These are phyloP conservation scores for Plectrocnemia conspersa DNA, from an alignment of 1,140 invertebrate species.

Conservation along the genomic window DNA sequence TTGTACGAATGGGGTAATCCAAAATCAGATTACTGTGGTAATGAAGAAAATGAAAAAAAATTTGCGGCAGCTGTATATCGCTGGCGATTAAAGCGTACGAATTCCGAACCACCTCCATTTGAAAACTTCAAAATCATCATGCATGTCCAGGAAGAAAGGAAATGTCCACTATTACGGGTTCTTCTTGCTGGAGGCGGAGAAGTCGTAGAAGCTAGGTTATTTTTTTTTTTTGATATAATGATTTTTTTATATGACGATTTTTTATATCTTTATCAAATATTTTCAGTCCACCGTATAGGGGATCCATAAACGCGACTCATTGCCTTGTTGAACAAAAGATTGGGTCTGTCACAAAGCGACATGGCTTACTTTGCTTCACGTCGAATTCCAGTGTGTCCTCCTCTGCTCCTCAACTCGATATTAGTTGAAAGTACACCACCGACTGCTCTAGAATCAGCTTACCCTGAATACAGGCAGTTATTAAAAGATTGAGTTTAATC, in stretches of 20 bases:
- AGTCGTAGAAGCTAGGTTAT: constrained; percentile 51
- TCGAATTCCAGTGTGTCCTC: constrained; percentile 42
- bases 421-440: constrained; percentile 44
- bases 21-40: constrained; percentile 48
- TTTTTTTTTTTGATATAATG: constrained; percentile 2
- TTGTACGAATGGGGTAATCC: constrained; percentile 74
- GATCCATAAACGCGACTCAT: constrained; percentile 39
- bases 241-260: constrained; percentile 1
- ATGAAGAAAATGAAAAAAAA: constrained; percentile 47
- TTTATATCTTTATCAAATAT: constrained; percentile 3
- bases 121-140: constrained; percentile 64
- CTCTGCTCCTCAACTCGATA: constrained; percentile 41
- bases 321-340: constrained; percentile 46
- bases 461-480: constrained; percentile 39
- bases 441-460: constrained; percentile 38
- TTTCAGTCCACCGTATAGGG: constrained; percentile 44
- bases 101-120: constrained; percentile 57
- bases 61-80: constrained; percentile 56
- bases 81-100: constrained; percentile 53
- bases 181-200: constrained; percentile 67
- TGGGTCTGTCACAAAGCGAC: constrained; percentile 40
- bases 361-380: constrained; percentile 39
- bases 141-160: constrained; percentile 58
- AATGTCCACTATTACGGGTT: constrained; percentile 61
- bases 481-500: background rate